Percentiles rank a stretch among this genome's conserved stretches.
Conservation (phyloP, 2,888 invertebrate species). For the Mechanitis messenoides region DNA sequence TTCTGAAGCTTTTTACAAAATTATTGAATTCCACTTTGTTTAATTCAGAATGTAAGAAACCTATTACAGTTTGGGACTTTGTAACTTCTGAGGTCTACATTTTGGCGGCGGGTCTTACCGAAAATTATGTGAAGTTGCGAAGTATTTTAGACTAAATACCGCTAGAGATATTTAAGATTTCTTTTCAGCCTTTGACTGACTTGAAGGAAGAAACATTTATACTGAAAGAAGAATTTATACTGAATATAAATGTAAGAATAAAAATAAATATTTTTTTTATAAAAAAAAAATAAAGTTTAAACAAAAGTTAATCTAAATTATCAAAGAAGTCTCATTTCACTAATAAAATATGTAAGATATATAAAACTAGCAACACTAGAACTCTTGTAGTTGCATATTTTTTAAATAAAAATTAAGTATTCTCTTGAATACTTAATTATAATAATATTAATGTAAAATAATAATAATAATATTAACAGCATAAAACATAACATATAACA, state of each 20-base stretch:
- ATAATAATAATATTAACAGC: too few relatives aligned
- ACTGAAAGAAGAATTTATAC: not conserved
- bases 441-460: too few relatives aligned
- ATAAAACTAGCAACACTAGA: too few relatives aligned
- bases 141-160: not conserved
- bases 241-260: not conserved
- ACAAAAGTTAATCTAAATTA: too few relatives aligned
- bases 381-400: too few relatives aligned
- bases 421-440: too few relatives aligned
- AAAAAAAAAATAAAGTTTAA: too few relatives aligned
- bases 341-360: too few relatives aligned
- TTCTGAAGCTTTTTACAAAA: not conserved
- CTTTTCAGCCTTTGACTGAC: not conserved
- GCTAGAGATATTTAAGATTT: not conserved
- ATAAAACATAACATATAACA: too few relatives aligned
- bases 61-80: not conserved
- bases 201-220: not conserved
- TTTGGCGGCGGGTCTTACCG: not conserved
- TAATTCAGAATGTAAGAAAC: conserved; percentile 4
- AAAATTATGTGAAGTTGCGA: not conserved
- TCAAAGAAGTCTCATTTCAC: too few relatives aligned
- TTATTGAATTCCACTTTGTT: conserved; percentile 3
- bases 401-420: too few relatives aligned
- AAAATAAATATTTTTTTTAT: not conserved
- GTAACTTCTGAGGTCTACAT: not conserved